Evolutionary conservation across 2,113 vertebrate genomes (phyloP), one percentile per base, ranked within the genome.

Genomic region (Sylvietta virens): DNA sequence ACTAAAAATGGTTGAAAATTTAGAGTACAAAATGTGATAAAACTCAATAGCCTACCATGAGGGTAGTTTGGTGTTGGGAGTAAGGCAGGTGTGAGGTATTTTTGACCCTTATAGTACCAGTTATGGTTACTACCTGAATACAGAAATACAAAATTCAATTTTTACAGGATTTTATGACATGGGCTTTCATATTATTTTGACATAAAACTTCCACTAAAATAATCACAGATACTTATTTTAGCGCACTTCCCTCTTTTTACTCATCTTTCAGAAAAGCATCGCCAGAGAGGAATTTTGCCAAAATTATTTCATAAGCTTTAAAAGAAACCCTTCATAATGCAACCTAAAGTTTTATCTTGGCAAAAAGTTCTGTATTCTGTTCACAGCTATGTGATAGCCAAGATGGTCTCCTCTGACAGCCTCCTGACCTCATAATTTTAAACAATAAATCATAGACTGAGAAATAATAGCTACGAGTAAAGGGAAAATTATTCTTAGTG

Each of bases 141-240:
- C 9, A 88, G 40, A 37, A 69, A 42, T 23, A 7, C 42, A 79
- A 94, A 91, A 82, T 9, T 18, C 84, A 53, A 2, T 60, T 81
- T 78, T 67, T 48, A 64, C 4, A 48, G 26, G 18, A 81, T 67
- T 83, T 90, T 33, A 71, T 24, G 26, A 40, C 2, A 72, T 7
- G 2, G 31, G 23, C 6, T 77, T 58, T 69, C 54, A 48, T 47
- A 42, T 77, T 85, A 79, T 83, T 82, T 81, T 80, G 64, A 84
- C 37, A 62, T 48, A 85, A 94, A 86, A 66, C 42, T 92, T 93
- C 31, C n/a, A 81, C 56, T 71, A 95, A 90, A 94, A 85, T 76
- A 86, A 73, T 83, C 22, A 28, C n/a, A 81, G 58, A 60, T 65
- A 84, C 37, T 90, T 90, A 67, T 65, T 93, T 81, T 78, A 94